phyloP scores from a whole-genome alignment of 2,797 vertebrate genomes.

The Austrolebias charrua region DNA sequence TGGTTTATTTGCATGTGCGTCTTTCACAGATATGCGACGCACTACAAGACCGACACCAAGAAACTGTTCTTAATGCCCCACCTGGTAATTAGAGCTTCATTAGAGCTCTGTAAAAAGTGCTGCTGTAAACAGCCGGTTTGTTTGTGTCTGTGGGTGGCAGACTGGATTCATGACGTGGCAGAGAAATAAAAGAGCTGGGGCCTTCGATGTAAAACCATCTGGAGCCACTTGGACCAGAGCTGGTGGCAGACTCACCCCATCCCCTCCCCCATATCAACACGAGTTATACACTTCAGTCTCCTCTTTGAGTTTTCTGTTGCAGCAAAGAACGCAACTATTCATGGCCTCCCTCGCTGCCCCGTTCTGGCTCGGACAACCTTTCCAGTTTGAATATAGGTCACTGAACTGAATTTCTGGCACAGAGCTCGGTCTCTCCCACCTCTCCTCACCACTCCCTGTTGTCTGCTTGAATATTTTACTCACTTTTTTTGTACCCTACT shows the following conservation, averaged over 20 bases:
- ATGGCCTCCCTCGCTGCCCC: slow-evolving; percentile 29
- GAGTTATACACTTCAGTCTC: slow-evolving; percentile 22
- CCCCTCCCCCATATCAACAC: slow-evolving; percentile 26
- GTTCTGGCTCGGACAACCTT: slow-evolving; percentile 9
- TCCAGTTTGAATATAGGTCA: slow-evolving; percentile 72
- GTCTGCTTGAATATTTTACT: neutral
- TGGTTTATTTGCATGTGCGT: neutral
- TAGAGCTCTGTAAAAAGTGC: neutral
- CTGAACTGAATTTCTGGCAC: slow-evolving; percentile 61
- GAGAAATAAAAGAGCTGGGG: slow-evolving; percentile 31
- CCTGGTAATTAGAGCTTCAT: no score
- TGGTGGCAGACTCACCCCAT: slow-evolving; percentile 42
- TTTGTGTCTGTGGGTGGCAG: slow-evolving; percentile 6
- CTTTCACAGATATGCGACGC: neutral
- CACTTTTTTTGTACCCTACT: slow-evolving; percentile 1
- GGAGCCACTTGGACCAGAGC: slow-evolving; percentile 57
- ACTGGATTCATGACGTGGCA: slow-evolving; percentile 8
- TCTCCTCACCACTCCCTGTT: slow-evolving; percentile 5
- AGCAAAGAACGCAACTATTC: slow-evolving; percentile 60
- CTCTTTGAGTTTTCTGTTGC: slow-evolving; percentile 10
- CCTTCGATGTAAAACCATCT: slow-evolving; percentile 51
- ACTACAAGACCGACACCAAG: neutral
- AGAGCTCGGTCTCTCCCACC: slow-evolving; percentile 37
- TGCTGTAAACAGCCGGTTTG: no score
- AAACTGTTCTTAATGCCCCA: no score